Base-by-base conservation (phyloP, 2,888 invertebrate species). In the Drosophila mayaguana region DNA sequence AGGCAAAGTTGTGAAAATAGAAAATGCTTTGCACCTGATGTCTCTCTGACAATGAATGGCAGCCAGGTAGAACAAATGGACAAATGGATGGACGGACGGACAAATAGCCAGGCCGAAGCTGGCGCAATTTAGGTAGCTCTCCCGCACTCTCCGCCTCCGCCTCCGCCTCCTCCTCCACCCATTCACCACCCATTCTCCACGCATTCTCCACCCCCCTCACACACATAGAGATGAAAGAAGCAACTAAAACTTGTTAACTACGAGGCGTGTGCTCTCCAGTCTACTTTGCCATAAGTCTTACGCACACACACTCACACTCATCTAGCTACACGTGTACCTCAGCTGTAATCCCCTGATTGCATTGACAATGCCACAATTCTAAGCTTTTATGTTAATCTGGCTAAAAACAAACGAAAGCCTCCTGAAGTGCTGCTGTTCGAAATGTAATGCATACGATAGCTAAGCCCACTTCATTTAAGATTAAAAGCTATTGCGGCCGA, bases 11-110 rank as follows among this genome's bases (percentile, higher is more conserved):
- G 86, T 88, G 86, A 83, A 78, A 88, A 83, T 83, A 81, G 88
- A 85, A 86, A 90, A 84, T 81, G 82, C 72, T 89, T 81, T 88
- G 74, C 87, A 89, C 80, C 85, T 89, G 87, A 77, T 87, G 84
- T 72, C 78, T 50, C 32, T 66, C 76, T 64, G 72, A 74, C 78
- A 76, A 67, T 57, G 63, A 63, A 54, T 45, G 67, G 45, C 59
- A 45, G 67, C 18, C 48, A 34, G 63, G 28, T 40, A n/a, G 40
- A 16, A 40, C 40, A 40, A 38, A n/a, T 43, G 48, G n/a, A 28
- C 63, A 34, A 54, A 55, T 55, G 1, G 45, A 14, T 6, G 36
- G 16, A 1, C 16, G 36, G 3, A 32, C 11, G 32, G 11, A 32
- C 32, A 1, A 32, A 32, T 32, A 32, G 5, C 14, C 18, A 32